Conservation (phyloP, 35 echinoderm and acorn worm genomes). For the Lytechinus pictus region DNA sequence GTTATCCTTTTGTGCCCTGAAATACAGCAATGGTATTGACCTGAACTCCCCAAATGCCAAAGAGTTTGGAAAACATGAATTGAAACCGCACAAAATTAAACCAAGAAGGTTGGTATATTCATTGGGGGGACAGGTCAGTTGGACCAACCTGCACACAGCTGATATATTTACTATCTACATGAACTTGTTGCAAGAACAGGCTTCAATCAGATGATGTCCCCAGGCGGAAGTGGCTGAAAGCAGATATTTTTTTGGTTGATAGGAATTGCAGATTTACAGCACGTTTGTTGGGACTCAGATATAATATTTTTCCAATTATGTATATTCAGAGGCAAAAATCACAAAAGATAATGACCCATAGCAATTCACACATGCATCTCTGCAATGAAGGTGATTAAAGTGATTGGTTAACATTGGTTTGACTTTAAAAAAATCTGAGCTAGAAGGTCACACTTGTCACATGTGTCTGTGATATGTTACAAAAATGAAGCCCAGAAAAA, state of each 20-base stretch:
- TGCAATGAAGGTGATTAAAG: no score
- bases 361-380: no score
- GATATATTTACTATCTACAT: constrained; percentile 10
- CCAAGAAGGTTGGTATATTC: not conserved
- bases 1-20: not conserved
- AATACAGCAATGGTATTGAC: constrained; percentile 18
- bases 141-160: not conserved
- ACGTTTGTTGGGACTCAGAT: not conserved
- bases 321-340: no score
- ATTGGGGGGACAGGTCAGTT: not conserved
- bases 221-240: not conserved
- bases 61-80: constrained; percentile 18
- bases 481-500: no score
- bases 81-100: constrained; percentile 30
- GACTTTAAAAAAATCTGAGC: no score
- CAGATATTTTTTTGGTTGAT: not conserved
- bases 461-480: no score
- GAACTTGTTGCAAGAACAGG: not conserved
- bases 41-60: not conserved
- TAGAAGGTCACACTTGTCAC: no score
- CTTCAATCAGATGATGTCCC: not conserved
- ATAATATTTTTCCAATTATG: no score
- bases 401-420: no score
- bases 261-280: not conserved
- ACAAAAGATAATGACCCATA: no score